Base-by-base conservation (phyloP, 1,140 invertebrate genomes). In the Dermatophagoides farinae region DNA sequence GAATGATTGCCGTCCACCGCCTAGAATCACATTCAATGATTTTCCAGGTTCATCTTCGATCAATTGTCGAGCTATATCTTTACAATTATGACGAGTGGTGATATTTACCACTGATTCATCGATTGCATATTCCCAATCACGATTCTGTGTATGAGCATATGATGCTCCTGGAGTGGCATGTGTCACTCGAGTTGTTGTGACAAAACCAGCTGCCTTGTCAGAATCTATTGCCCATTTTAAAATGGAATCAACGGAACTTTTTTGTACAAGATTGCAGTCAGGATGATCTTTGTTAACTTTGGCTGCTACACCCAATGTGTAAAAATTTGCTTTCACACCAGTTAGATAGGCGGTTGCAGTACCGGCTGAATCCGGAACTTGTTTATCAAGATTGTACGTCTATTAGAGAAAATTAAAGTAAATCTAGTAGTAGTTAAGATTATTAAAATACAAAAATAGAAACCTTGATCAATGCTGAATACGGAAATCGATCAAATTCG, bases 171-270 rank as follows among this genome's bases (percentile, higher is more conserved):
- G 90, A 0, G 88, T 92, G 0, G 89, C 90, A 70, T 95, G 88
- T 0, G 88, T 93, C 0, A 95, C 81, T 59, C 87, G 77, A 39
- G 88, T 88, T 0, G 84, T 93, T 0, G 89, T 92, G 1, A 93
- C 86, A 51, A 96, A 81, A 20, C 89, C 90, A 0, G 71, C 70
- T 18, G 67, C 69, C 62, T 73, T 73, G 11, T 71, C 43, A 11
- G 44, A n/a, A 38, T 52, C 60, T 12, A 54, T 5, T n/a, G 50
- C 60, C 60, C 60, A 61, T 23, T 61, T 11, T 6, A 61, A 20
- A 22, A 88, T 77, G 0, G 81, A 86, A 0, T 77, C 69, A 12
- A 83, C 68, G 31, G 76, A 69, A 25, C 75, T 70, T 37, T 72
- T 65, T 25, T 76, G 71, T 11, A 85, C 67, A 0, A 83, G 80